phyloP scores from a whole-genome alignment of 2,888 invertebrate genomes.

The Apotomis capreana region DNA sequence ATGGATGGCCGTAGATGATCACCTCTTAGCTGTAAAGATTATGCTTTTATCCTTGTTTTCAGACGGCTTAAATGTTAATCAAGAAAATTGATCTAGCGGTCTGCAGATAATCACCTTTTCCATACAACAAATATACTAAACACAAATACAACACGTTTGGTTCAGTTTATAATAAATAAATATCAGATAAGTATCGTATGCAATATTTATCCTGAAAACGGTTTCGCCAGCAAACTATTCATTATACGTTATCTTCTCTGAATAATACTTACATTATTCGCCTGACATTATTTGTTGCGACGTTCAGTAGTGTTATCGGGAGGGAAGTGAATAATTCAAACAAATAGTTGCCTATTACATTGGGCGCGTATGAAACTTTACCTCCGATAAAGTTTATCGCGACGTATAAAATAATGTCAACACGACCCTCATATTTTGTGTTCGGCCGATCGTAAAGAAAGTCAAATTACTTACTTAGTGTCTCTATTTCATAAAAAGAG shows the following conservation, averaged over 20 bases:
- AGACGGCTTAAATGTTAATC: too few relatives aligned
- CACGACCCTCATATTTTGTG: conserved; percentile 59
- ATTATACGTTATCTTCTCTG: conserved; percentile 36
- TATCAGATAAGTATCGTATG: not conserved
- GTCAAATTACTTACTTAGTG: conserved; percentile 51
- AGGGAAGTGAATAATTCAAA: conserved; percentile 40
- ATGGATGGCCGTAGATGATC: too few relatives aligned
- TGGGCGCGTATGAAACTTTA: conserved; percentile 50
- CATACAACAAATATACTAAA: too few relatives aligned
- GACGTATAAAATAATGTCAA: conserved; percentile 57
- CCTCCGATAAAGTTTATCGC: conserved; percentile 56
- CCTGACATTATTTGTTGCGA: conserved; percentile 32
- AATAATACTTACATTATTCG: conserved; percentile 39
- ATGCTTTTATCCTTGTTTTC: too few relatives aligned
- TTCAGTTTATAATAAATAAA: not conserved
- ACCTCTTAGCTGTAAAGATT: too few relatives aligned
- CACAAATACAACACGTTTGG: not conserved
- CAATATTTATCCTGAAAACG: conserved; percentile 22
- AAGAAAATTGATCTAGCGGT: too few relatives aligned
- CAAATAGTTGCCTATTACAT: conserved; percentile 41
- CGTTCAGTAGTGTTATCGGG: conserved; percentile 37
- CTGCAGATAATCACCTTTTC: too few relatives aligned
- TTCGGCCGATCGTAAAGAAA: conserved; percentile 58
- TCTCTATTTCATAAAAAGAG: conserved; percentile 1
- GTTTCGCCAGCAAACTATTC: conserved; percentile 32